Conservation (phyloP, 2,113 vertebrate genomes). For the chimpanzee (Pan troglodytes) region DNA sequence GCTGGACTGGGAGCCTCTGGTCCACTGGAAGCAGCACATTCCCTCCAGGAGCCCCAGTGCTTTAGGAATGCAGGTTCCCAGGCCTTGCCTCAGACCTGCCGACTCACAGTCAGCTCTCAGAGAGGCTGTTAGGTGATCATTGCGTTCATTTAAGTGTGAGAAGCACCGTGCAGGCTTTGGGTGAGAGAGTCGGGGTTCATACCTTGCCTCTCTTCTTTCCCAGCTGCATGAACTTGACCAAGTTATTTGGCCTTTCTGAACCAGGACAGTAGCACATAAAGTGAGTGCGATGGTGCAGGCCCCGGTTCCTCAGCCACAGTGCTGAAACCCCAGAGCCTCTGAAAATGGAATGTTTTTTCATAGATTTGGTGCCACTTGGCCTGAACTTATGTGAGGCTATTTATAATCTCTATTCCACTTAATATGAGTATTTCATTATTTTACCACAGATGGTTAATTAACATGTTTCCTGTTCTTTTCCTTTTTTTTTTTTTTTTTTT, state of each 20-base stretch:
- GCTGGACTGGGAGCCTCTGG: not conserved
- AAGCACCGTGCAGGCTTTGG: not conserved
- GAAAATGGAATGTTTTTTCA: too few species aligned
- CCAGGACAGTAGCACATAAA: not conserved
- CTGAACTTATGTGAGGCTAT: not conserved
- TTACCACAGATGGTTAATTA: not conserved
- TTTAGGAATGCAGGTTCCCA: not conserved
- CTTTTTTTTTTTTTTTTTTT: too few species aligned
- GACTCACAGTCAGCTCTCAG: not conserved
- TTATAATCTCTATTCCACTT: fast-evolving
- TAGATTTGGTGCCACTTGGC: not conserved
- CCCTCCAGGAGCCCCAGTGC: not conserved
- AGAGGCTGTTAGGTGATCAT: not conserved
- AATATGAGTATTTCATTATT: not conserved
- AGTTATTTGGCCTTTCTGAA: not conserved
- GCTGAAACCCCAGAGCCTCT: not conserved
- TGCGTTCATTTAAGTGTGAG: too few species aligned
- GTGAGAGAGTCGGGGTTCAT: too few species aligned
- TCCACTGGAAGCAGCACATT: fast-evolving
- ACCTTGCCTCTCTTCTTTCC: not conserved
- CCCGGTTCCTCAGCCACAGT: not conserved
- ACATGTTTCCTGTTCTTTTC: too few species aligned
- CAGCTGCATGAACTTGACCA: not conserved
- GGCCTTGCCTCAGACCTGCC: not conserved
- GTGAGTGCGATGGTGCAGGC: fast-evolving